phyloP scores from a whole-genome alignment of 2,888 invertebrate genomes.

The Phalera bucephala region DNA sequence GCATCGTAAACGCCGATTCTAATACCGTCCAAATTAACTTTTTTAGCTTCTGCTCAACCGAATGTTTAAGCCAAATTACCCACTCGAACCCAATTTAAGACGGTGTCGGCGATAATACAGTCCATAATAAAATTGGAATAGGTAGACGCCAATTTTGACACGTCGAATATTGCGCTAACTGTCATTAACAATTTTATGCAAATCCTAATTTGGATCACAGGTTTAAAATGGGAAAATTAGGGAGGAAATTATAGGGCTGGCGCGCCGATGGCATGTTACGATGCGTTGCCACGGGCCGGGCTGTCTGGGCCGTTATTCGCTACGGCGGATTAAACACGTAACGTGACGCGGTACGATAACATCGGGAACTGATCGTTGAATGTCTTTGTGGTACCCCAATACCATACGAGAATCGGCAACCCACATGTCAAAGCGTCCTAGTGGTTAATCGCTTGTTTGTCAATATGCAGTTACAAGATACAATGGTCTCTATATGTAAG shows the following conservation, averaged over 20 bases:
- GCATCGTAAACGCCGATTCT: constrained; percentile 36
- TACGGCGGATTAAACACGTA: too few species aligned
- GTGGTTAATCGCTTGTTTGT: too few species aligned
- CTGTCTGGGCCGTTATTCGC: constrained; percentile 34
- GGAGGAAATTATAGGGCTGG: constrained; percentile 71
- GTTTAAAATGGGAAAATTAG: constrained; percentile 70
- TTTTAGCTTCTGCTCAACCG: constrained; percentile 49
- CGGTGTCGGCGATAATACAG: constrained; percentile 52
- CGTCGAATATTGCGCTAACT: constrained; percentile 66
- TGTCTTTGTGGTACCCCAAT: too few species aligned
- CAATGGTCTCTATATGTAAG: too few species aligned
- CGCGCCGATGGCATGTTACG: constrained; percentile 63
- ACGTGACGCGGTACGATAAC: too few species aligned
- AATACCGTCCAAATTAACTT: constrained; percentile 42
- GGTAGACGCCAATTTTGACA: constrained; percentile 66
- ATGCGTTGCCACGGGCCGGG: constrained; percentile 50
- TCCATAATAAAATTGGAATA: constrained; percentile 53
- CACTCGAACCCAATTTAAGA: constrained; percentile 47
- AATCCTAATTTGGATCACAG: constrained; percentile 72
- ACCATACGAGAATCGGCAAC: too few species aligned
- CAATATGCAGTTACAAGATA: too few species aligned
- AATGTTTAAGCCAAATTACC: constrained; percentile 50
- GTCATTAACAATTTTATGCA: constrained; percentile 78
- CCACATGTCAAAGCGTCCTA: too few species aligned
- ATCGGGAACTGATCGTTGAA: too few species aligned